phyloP scores from a whole-genome alignment of 2,113 vertebrate genomes.

The Gobio gobio region DNA sequence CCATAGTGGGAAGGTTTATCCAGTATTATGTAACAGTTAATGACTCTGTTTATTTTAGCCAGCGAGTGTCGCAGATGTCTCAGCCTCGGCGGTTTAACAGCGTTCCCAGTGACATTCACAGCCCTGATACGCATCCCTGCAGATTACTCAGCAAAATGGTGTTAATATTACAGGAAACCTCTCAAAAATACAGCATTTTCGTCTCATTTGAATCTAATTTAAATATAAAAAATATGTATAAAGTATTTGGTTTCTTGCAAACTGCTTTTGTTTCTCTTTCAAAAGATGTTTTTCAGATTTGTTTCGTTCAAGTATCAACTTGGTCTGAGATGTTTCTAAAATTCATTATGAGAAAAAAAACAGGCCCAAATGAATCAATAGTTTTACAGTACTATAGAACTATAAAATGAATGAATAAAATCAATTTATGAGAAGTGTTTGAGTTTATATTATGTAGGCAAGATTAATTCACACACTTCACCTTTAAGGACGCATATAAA shows the following conservation, averaged over 20 bases:
- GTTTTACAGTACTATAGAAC: not conserved
- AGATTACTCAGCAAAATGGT: not conserved
- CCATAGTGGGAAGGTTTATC: not conserved
- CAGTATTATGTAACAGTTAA: not conserved
- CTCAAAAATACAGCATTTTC: not conserved
- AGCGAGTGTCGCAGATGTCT: not conserved
- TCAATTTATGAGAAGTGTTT: not conserved
- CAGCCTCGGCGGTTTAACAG: not conserved
- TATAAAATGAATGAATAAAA: not conserved
- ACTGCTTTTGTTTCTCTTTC: too few relatives aligned
- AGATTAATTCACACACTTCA: not conserved
- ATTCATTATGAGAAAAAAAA: not conserved
- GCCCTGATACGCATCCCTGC: not conserved
- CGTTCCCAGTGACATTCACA: not conserved
- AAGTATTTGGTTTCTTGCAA: not conserved
- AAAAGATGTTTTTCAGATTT: not conserved
- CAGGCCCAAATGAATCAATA: not conserved
- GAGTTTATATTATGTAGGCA: not conserved
- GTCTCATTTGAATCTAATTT: not conserved
- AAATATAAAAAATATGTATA: not conserved
- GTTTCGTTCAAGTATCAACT: not conserved
- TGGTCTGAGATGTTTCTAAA: not conserved
- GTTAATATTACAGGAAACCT: not conserved
- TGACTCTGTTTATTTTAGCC: slow-evolving; percentile 24
- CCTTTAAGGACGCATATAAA: not conserved